A percentile compares a stretch with the other conserved stretches of the same genome.
phyloP scores from a whole-genome alignment of 2,113 vertebrate genomes.

The Otocyon megalotis region DNA sequence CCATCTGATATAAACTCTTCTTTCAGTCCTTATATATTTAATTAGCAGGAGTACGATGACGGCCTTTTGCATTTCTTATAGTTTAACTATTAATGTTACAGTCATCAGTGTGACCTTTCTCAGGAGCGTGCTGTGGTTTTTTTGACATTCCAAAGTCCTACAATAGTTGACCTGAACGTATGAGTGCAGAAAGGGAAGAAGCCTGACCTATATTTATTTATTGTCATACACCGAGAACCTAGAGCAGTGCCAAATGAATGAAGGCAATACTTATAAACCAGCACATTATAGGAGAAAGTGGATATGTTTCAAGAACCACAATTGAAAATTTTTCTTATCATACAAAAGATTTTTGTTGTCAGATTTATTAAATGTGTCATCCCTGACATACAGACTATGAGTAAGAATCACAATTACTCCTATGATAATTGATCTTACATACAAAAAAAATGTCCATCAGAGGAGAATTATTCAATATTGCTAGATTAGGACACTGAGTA shows the following conservation, averaged over 20 bases:
- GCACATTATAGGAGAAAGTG: background rate
- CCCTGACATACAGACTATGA: background rate
- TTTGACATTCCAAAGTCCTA: background rate
- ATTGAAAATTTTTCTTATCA: background rate
- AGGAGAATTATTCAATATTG: background rate
- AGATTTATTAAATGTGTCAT: background rate
- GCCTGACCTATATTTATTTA: background rate
- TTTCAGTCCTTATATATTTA: background rate
- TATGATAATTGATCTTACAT: background rate
- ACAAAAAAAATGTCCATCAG: background rate
- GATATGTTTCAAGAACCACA: background rate
- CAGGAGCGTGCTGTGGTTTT: background rate
- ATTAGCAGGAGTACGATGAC: background rate
- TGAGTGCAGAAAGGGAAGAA: background rate
- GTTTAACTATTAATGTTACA: background rate
- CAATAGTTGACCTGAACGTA: background rate
- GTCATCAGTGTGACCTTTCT: background rate
- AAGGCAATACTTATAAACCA: background rate
- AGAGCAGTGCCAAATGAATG: background rate
- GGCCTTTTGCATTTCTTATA: background rate
- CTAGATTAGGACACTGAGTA: background rate
- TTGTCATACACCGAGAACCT: background rate
- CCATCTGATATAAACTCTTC: background rate
- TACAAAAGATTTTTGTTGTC: background rate
- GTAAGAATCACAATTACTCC: background rate